Evolutionary conservation across 1,140 invertebrate genomes (phyloP).

Genomic region (Phymorhynchus buccinoides): DNA sequence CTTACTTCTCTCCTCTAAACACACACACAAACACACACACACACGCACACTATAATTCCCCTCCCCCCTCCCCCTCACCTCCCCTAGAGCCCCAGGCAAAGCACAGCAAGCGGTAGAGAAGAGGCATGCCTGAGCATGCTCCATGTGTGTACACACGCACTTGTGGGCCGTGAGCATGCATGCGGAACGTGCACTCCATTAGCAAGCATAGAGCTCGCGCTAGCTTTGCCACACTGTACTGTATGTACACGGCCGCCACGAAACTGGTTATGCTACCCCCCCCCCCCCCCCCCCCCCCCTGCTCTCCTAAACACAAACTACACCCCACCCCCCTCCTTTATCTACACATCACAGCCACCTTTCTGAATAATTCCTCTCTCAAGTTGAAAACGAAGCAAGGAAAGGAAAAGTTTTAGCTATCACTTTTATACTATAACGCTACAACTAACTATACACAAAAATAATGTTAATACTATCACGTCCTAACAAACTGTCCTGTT

Average conservation of each 20-base stretch:
- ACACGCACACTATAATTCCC: not conserved
- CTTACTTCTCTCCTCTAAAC: too few relatives aligned
- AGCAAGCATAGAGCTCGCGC: not conserved
- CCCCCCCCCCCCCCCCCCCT: not conserved
- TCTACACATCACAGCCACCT: too few relatives aligned
- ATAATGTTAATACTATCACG: too few relatives aligned
- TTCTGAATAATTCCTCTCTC: too few relatives aligned
- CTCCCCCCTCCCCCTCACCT: not conserved
- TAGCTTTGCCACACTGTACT: not conserved
- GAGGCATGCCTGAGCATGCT: not conserved
- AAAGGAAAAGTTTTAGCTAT: too few relatives aligned
- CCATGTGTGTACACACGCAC: not conserved
- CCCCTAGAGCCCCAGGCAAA: not conserved
- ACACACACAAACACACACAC: too few relatives aligned
- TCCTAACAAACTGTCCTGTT: too few relatives aligned
- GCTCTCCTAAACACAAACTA: not conserved
- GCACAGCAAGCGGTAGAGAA: too few relatives aligned
- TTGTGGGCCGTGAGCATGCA: not conserved
- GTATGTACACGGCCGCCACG: not conserved
- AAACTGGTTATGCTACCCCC: not conserved
- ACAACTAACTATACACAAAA: too few relatives aligned
- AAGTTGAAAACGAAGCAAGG: too few relatives aligned
- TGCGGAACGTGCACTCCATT: conserved; percentile 20
- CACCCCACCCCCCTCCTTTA: too few relatives aligned
- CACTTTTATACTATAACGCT: too few relatives aligned